A percentile compares a stretch with the other conserved stretches of the same genome.
These are phyloP conservation scores for Catocala fraxini DNA, from an alignment of 2,888 invertebrate species.

Conservation along the genomic window DNA sequence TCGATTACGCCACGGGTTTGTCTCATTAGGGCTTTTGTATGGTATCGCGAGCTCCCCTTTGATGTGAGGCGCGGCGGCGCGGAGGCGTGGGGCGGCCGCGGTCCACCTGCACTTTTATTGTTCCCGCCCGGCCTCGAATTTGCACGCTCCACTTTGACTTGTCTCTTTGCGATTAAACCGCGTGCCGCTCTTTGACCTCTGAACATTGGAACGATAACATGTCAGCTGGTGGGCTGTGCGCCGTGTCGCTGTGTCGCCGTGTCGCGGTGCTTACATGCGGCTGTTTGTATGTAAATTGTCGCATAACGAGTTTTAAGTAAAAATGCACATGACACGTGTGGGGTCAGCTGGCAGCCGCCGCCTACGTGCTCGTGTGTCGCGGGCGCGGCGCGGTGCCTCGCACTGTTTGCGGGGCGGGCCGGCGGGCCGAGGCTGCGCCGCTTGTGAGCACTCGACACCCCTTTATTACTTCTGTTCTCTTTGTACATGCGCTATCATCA, in stretches of 20 bases:
- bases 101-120: conserved; percentile 87
- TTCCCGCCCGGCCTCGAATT: conserved; percentile 80
- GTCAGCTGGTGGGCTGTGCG: conserved; percentile 39
- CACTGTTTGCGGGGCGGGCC: conserved; percentile 40
- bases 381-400: conserved; percentile 3
- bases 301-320: conserved; percentile 39
- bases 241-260: conserved; percentile 10
- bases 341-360: conserved; percentile 31
- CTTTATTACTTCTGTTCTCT: conserved; percentile 83
- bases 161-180: conserved; percentile 81
- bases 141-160: conserved; percentile 84
- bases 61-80: conserved; percentile 67
- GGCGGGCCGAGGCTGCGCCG: conserved; percentile 48
- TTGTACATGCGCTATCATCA: conserved; percentile 75
- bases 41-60: conserved; percentile 84
- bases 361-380: conserved; percentile 24
- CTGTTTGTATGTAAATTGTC: conserved; percentile 27
- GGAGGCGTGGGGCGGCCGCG: conserved; percentile 68
- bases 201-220: conserved; percentile 62
- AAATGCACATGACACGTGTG: conserved; percentile 42
- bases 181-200: conserved; percentile 68
- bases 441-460: conserved; percentile 79
- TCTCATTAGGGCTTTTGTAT: conserved; percentile 88
- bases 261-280: conserved; percentile 19
- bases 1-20: conserved; percentile 87